These are phyloP conservation scores for Lottia scabra DNA, from an alignment of 2,888 invertebrate genomes.

Conservation along the genomic window DNA sequence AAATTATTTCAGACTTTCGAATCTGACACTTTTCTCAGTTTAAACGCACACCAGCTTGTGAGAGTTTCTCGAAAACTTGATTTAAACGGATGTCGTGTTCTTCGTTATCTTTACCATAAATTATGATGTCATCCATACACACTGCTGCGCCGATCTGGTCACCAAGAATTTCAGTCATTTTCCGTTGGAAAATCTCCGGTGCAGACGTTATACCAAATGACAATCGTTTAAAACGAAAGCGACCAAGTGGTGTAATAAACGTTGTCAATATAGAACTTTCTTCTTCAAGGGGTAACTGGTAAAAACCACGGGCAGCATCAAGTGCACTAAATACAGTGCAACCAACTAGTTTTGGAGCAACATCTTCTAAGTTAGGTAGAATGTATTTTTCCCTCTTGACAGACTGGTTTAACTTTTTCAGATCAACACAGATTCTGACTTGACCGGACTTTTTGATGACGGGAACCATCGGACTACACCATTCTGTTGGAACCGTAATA, in stretches of 20 bases:
- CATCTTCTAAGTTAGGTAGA: slow-evolving; percentile 33
- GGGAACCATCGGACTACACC: slow-evolving; percentile 32
- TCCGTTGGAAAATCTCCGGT: slow-evolving; percentile 30
- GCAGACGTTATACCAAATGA: slow-evolving; percentile 27
- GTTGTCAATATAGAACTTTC: slow-evolving; percentile 24
- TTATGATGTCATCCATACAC: slow-evolving; percentile 26
- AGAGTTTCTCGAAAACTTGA: slow-evolving; percentile 18
- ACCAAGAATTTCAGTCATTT: slow-evolving; percentile 22
- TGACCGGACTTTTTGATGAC: slow-evolving; percentile 27
- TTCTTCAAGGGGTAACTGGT: slow-evolving; percentile 27
- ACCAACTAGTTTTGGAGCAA: slow-evolving; percentile 26
- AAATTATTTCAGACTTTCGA: slow-evolving; percentile 11
- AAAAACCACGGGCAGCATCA: slow-evolving; percentile 38
- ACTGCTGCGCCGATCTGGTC: slow-evolving; percentile 19
- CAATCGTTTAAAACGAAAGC: slow-evolving; percentile 19
- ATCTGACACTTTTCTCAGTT: slow-evolving; percentile 24
- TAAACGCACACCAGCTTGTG: slow-evolving; percentile 14
- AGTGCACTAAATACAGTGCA: slow-evolving; percentile 33
- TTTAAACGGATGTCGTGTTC: slow-evolving; percentile 20
- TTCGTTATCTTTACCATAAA: slow-evolving; percentile 20
- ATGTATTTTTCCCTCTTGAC: slow-evolving; percentile 27
- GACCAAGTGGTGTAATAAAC: slow-evolving; percentile 25
- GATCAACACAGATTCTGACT: slow-evolving; percentile 29
- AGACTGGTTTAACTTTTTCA: slow-evolving; percentile 23
- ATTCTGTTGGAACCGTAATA: slow-evolving; percentile 30